Percentiles rank a stretch among this genome's conserved stretches.
phyloP scores from a whole-genome alignment of 2,113 vertebrate genomes.

The Lates calcarifer region DNA sequence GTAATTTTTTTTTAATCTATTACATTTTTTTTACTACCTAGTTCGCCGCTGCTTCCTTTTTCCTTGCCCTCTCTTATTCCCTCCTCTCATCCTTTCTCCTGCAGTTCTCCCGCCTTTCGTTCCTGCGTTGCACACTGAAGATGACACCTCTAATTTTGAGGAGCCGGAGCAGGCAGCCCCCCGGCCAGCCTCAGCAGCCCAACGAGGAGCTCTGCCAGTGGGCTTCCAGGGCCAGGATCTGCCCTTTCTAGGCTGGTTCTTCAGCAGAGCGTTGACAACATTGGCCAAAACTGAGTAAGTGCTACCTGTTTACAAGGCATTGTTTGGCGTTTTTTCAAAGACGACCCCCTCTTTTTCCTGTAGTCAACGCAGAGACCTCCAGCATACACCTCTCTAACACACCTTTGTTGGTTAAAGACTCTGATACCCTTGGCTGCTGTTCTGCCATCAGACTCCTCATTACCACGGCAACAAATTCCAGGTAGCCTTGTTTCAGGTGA shows the following conservation, averaged over 20 bases:
- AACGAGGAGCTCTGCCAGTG: conserved; percentile 88
- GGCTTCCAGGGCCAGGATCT: conserved; percentile 95
- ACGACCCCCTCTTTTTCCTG: not conserved
- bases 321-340: conserved; percentile 17
- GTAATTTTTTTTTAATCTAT: conserved; percentile 52
- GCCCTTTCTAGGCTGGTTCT: conserved; percentile 98
- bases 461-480: conserved; percentile 62
- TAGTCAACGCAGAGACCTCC: conserved; percentile 30
- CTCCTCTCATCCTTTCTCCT: conserved; percentile 77
- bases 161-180: conserved; percentile 94
- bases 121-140: conserved; percentile 94
- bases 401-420: conserved; percentile 60
- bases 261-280: conserved; percentile 91
- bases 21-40: conserved; percentile 47
- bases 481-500: conserved; percentile 66
- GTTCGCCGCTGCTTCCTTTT: conserved; percentile 37
- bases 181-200: conserved; percentile 88
- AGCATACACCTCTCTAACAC: conserved; percentile 47
- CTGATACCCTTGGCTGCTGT: conserved; percentile 59
- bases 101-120: conserved; percentile 96
- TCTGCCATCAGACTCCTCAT: conserved; percentile 51
- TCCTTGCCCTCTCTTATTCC: conserved; percentile 53
- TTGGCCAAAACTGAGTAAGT: conserved; percentile 97
- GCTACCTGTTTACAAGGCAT: conserved; percentile 68
- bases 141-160: conserved; percentile 99